Base-by-base conservation (phyloP, 2,797 vertebrate genomes). In the Loris lydekkerianus region DNA sequence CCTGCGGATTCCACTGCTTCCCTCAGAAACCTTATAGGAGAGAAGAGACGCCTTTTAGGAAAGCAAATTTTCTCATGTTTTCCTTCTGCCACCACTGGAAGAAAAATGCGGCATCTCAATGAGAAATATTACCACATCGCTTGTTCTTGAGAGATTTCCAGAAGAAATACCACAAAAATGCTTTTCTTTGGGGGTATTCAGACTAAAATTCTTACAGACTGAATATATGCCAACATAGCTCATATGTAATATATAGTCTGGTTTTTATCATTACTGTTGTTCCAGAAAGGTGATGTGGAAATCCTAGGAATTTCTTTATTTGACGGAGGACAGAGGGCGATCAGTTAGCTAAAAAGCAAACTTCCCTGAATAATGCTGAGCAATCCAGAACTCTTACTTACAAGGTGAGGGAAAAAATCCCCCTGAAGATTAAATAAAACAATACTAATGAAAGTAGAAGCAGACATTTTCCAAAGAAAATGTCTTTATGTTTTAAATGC, bases 101-200 rank as follows among this genome's bases (percentile, higher is more conserved):
- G 92, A 89, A 95, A 93, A 96, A 91, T 98, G 93, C 84, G 95
- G 43, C 97, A 97, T 98, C 98, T 98, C 97, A 98, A 58, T 88
- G 96, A 96, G 97, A 98, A 97, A 97, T 97, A 98, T 98, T 98
- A 97, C 98, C 94, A 98, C 98, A 98, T 96, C 96, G 94, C 97
- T 98, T 98, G 53, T 97, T 98, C 95, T 90, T 98, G 97, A 98
- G 92, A 49, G 93, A 96, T 97, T 98, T 98, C 98, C 98, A 98
- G 97, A 31, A 98, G 97, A 98, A 98, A 98, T 96, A 98, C 98
- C 98, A 98, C 98, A 98, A 98, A 98, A 98, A 98, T 98, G 96
- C 23, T 98, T 98, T 97, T 97, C 92, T 98, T 98, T 94, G 34
- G 95, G 76, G 90, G 13, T 97, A 97, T 98, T 98, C 97, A 95